phyloP scores from a whole-genome alignment of 2,888 invertebrate species.

The Drosophila suboccidentalis region DNA sequence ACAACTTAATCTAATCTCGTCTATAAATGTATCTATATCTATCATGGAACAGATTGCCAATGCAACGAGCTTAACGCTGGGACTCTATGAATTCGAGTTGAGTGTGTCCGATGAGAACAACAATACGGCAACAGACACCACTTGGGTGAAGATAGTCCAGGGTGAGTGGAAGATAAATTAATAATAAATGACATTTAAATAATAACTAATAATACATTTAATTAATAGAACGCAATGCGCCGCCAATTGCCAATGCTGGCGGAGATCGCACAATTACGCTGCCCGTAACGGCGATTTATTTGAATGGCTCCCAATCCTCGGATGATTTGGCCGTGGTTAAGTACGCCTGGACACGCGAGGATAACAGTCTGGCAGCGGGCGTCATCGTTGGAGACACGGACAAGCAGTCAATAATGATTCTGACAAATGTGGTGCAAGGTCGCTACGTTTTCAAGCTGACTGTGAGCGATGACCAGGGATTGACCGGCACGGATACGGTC shows the following conservation, averaged over 20 bases:
- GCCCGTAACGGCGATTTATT: constrained; percentile 90
- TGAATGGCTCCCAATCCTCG: constrained; percentile 94
- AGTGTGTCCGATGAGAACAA: constrained; percentile 94
- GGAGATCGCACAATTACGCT: constrained; percentile 92
- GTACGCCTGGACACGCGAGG: constrained; percentile 93
- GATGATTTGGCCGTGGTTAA: constrained; percentile 95
- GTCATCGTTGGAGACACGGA: constrained; percentile 92
- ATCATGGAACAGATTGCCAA: constrained; percentile 87
- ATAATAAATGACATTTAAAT: background rate
- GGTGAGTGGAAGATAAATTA: constrained; percentile 86
- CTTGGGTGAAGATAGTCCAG: constrained; percentile 93
- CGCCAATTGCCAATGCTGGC: constrained; percentile 95
- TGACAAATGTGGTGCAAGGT: constrained; percentile 94
- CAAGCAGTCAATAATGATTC: constrained; percentile 91
- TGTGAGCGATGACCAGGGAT: constrained; percentile 96
- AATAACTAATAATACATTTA: background rate
- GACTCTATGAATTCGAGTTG: constrained; percentile 92
- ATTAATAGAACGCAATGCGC: constrained; percentile 92
- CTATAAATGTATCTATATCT: background rate
- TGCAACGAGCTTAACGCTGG: constrained; percentile 93
- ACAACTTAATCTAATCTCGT: constrained; percentile 25
- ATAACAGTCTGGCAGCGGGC: constrained; percentile 93
- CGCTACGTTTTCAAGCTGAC: constrained; percentile 95
- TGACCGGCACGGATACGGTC: constrained; percentile 92
- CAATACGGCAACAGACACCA: constrained; percentile 91